phyloP scores from a whole-genome alignment of 2,113 vertebrate genomes.

The Ploceus nigricollis region DNA sequence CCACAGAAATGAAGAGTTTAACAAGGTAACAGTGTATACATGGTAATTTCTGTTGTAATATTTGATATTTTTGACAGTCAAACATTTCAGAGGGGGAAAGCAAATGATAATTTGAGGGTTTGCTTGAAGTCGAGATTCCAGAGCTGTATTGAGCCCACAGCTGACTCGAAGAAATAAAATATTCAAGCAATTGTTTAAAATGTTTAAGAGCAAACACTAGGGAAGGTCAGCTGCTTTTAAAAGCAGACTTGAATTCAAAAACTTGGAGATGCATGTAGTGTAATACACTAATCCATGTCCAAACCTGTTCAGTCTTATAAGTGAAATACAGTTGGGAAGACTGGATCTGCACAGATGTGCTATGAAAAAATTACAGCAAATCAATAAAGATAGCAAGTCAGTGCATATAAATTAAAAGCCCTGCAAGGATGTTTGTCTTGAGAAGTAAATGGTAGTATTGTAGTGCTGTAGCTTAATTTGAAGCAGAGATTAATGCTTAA shows the following conservation, averaged over 20 bases:
- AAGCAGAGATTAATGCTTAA: neutral
- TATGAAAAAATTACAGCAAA: neutral
- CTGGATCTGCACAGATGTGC: neutral
- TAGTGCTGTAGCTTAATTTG: neutral
- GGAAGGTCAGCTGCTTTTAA: neutral
- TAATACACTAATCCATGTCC: neutral
- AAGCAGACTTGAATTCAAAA: neutral
- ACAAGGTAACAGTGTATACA: neutral
- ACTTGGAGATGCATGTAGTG: neutral
- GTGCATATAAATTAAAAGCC: neutral
- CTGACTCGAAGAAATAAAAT: neutral
- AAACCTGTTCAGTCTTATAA: neutral
- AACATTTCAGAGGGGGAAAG: neutral
- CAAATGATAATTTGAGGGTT: neutral
- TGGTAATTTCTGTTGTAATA: conserved; percentile 1
- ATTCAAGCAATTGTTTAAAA: neutral
- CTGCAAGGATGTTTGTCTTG: neutral
- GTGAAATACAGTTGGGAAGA: neutral
- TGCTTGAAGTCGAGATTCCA: neutral
- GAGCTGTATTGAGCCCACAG: neutral
- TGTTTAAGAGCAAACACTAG: neutral
- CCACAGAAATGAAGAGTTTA: conserved; percentile 20
- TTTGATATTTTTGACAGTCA: neutral
- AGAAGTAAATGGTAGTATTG: neutral
- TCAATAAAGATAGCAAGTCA: neutral